Evolutionary conservation across 2,888 invertebrate genomes (phyloP).

Genomic region (Philonicus albiceps): DNA sequence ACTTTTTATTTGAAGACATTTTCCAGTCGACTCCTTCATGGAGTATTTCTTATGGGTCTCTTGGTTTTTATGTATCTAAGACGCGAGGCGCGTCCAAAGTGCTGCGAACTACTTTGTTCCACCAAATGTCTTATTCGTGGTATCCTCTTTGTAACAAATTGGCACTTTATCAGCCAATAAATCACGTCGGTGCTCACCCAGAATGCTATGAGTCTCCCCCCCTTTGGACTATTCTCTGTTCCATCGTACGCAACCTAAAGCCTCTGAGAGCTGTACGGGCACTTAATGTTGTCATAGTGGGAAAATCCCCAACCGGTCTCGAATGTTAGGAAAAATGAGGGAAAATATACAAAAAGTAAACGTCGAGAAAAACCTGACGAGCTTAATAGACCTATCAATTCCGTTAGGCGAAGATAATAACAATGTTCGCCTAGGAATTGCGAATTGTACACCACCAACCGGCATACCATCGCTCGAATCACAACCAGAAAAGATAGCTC

Average conservation of each 20-base stretch:
- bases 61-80: neutral
- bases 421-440: neutral
- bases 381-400: neutral
- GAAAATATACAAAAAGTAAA: neutral
- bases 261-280: neutral
- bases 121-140: neutral
- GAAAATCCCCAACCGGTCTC: neutral
- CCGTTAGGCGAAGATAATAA: neutral
- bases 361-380: neutral
- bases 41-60: neutral
- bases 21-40: neutral
- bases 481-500: neutral
- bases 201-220: neutral
- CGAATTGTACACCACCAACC: neutral
- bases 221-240: too few species aligned
- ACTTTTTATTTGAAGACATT: neutral
- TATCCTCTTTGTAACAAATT: neutral
- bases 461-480: neutral
- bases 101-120: neutral
- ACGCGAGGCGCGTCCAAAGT: neutral
- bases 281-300: neutral
- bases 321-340: neutral
- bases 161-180: neutral
- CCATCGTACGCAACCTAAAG: neutral
- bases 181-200: neutral